Percentiles rank a stretch among this genome's conserved stretches.
Evolutionary conservation across 2,113 vertebrate genomes (phyloP).

Genomic region (Gymnocephalus cernua): DNA sequence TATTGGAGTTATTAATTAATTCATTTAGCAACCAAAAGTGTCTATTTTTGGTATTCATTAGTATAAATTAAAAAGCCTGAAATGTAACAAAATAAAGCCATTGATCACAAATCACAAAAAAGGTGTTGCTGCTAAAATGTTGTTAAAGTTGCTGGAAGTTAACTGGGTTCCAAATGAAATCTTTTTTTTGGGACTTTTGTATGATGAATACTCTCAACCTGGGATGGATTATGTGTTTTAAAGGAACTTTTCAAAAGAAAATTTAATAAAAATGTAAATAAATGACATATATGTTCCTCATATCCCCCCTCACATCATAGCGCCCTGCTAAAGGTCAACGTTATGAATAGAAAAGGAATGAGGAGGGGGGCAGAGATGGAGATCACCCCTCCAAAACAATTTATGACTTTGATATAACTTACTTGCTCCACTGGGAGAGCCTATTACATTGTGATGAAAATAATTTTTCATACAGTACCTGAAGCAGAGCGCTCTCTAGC

Average conservation of each 20-base stretch:
- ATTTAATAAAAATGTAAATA: constrained; percentile 5
- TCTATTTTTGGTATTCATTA: background rate
- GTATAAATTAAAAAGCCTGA: constrained; percentile 30
- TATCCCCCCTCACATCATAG: constrained; percentile 33
- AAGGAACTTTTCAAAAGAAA: background rate
- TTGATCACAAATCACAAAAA: background rate
- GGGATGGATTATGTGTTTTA: background rate
- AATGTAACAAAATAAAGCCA: constrained; percentile 3
- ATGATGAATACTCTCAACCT: background rate
- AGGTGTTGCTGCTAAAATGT: background rate
- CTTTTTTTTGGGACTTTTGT: background rate
- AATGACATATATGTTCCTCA: constrained; percentile 16
- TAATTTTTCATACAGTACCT: constrained; percentile 81
- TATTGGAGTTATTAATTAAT: constrained; percentile 60
- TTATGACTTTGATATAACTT: constrained; percentile 42
- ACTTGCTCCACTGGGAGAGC: constrained; percentile 17
- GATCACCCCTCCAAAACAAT: constrained; percentile 23
- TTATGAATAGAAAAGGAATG: constrained; percentile 44
- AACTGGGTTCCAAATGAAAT: background rate
- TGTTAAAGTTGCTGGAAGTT: no score
- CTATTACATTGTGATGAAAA: background rate
- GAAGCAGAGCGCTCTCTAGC: constrained; percentile 92
- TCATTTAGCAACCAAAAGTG: constrained; percentile 37
- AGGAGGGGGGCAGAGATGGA: background rate
- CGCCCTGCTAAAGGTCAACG: constrained; percentile 15